These are phyloP conservation scores for Periophthalmodon schlosseri DNA, from an alignment of 2,113 vertebrate species.

Conservation along the genomic window DNA sequence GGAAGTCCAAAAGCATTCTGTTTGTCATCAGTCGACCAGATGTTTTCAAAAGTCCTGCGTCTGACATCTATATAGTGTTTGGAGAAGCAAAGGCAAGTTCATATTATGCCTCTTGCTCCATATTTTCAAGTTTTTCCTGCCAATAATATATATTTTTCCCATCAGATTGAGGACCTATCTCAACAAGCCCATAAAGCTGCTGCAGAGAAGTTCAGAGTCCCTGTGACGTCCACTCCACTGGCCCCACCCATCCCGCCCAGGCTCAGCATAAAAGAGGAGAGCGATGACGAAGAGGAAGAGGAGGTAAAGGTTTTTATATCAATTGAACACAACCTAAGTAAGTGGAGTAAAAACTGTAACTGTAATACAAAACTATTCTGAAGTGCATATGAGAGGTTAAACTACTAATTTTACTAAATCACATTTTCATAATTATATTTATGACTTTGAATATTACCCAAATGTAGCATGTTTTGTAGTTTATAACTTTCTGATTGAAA, in stretches of 20 bases:
- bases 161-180: slow-evolving; percentile 94
- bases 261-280: slow-evolving; percentile 87
- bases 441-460: no score
- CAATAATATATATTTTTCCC: background rate
- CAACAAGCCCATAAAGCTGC: slow-evolving; percentile 97
- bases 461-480: no score
- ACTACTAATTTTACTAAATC: no score
- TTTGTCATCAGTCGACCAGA: slow-evolving; percentile 96
- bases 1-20: slow-evolving; percentile 97
- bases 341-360: no score
- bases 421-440: no score
- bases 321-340: no score
- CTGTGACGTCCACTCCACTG: slow-evolving; percentile 84
- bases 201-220: slow-evolving; percentile 96
- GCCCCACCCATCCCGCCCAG: slow-evolving; percentile 81
- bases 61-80: slow-evolving; percentile 96
- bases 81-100: slow-evolving; percentile 90
- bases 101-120: background rate
- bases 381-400: no score
- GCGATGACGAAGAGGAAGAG: slow-evolving; percentile 88
- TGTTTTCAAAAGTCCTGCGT: slow-evolving; percentile 96
- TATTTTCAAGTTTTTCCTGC: background rate
- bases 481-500: no score
- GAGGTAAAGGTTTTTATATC: slow-evolving; percentile 23
- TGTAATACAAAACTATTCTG: no score